phyloP scores from a whole-genome alignment of 2,113 vertebrate genomes.

The Leuciscus idus region DNA sequence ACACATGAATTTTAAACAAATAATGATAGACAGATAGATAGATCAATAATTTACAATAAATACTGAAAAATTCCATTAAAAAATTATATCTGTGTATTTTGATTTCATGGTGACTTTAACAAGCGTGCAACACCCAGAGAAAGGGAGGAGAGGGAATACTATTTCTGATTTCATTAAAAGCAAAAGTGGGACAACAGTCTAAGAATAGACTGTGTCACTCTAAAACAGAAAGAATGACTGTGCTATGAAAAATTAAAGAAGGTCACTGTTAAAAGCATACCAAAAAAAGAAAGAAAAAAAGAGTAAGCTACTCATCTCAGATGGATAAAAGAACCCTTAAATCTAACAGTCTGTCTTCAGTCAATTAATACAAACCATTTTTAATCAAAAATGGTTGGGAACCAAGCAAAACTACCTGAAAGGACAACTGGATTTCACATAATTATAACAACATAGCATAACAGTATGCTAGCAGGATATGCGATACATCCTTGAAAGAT shows the following conservation, averaged over 20 bases:
- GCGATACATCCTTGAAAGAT: background rate
- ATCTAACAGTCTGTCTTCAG: background rate
- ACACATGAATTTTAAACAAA: no score
- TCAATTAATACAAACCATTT: background rate
- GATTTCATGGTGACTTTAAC: background rate
- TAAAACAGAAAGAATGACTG: background rate
- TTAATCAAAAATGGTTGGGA: background rate
- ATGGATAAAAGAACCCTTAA: background rate
- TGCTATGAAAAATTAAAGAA: background rate
- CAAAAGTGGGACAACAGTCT: background rate
- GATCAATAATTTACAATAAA: no score
- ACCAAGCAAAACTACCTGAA: background rate
- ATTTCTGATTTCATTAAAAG: slow-evolving; percentile 27
- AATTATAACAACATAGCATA: background rate
- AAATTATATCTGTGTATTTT: no score
- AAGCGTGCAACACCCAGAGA: background rate
- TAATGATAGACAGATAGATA: no score
- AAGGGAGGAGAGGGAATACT: background rate
- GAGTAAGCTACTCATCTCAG: background rate
- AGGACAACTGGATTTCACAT: background rate
- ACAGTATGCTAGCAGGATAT: no score
- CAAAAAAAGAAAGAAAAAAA: no score
- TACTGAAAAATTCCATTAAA: no score
- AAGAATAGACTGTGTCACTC: slow-evolving; percentile 25
- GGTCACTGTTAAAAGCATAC: background rate